These are phyloP conservation scores for Andrena marginata DNA, from an alignment of 2,888 invertebrate genomes.

Conservation along the genomic window DNA sequence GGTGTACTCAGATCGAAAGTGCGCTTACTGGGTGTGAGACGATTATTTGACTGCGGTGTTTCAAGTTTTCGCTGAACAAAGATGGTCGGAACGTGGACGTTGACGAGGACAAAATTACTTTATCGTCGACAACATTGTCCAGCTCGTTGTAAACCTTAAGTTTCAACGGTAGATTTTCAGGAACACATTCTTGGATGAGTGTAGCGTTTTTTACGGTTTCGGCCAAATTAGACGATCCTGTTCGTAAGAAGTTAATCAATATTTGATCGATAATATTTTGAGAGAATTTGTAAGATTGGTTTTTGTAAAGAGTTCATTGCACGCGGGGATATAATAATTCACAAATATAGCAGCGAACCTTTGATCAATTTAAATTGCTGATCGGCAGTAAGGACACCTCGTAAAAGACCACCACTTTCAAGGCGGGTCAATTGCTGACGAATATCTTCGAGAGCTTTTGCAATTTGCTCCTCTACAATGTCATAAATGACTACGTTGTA, in stretches of 20 bases:
- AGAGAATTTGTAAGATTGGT: not conserved
- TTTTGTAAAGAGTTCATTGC: not conserved
- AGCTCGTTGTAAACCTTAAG: slow-evolving; percentile 91
- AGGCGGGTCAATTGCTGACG: slow-evolving; percentile 90
- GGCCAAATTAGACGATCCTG: slow-evolving; percentile 89
- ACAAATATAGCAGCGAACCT: slow-evolving; percentile 85
- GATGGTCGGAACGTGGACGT: slow-evolving; percentile 97
- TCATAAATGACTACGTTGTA: slow-evolving; percentile 96
- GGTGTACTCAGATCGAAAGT: not conserved
- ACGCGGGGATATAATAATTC: not conserved
- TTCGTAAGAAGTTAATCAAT: slow-evolving; percentile 45
- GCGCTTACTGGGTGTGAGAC: slow-evolving; percentile 94
- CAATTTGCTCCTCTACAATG: slow-evolving; percentile 91
- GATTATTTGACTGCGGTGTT: slow-evolving; percentile 90
- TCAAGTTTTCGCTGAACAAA: slow-evolving; percentile 92
- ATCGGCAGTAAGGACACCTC: slow-evolving; percentile 91
- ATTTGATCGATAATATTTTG: not conserved
- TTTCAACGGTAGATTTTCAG: slow-evolving; percentile 95
- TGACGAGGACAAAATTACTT: slow-evolving; percentile 95
- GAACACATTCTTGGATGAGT: slow-evolving; percentile 97
- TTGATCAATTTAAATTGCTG: slow-evolving; percentile 92
- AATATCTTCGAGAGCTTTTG: slow-evolving; percentile 91
- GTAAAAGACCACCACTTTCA: slow-evolving; percentile 90
- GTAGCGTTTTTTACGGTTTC: slow-evolving; percentile 91
- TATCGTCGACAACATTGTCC: slow-evolving; percentile 91